Percentiles rank a stretch among this genome's conserved stretches.
Evolutionary conservation across 2,113 vertebrate species (phyloP).

Genomic region (Sphyrna mokarran): DNA sequence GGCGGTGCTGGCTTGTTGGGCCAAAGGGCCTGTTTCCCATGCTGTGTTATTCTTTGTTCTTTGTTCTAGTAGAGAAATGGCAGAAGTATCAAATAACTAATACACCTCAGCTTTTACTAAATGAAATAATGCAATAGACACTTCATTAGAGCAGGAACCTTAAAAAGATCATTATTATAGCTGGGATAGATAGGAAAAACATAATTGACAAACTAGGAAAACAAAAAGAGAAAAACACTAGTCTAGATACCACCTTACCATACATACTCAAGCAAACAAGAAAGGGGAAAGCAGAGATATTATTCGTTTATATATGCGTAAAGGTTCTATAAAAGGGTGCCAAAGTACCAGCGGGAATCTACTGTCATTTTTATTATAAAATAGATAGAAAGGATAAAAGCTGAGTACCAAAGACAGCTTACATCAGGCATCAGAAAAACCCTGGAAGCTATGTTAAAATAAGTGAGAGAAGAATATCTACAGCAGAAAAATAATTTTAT

Average conservation of each 20-base stretch:
- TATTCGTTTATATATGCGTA: not conserved
- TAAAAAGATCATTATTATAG: not conserved
- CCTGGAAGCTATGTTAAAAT: not conserved
- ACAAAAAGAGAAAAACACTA: not conserved
- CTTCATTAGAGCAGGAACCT: not conserved
- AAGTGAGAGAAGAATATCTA: not conserved
- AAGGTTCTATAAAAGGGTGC: not conserved
- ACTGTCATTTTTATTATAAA: not conserved
- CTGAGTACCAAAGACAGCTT: not conserved
- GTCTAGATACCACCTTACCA: not conserved
- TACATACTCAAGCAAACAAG: too few species aligned
- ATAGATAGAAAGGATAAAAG: not conserved
- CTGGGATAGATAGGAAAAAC: not conserved
- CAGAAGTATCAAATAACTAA: not conserved
- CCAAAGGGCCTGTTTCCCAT: too few species aligned
- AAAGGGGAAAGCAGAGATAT: too few species aligned
- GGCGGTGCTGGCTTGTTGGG: too few species aligned
- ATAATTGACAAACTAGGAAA: not conserved
- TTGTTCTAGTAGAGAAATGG: not conserved
- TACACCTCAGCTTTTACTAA: not conserved
- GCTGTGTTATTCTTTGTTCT: too few species aligned
- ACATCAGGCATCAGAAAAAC: not conserved
- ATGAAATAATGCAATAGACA: not conserved
- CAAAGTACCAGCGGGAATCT: not conserved
- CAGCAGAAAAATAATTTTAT: not conserved